These are phyloP conservation scores for Poeciliopsis retropinna DNA, from an alignment of 2,113 vertebrate species.

Conservation along the genomic window DNA sequence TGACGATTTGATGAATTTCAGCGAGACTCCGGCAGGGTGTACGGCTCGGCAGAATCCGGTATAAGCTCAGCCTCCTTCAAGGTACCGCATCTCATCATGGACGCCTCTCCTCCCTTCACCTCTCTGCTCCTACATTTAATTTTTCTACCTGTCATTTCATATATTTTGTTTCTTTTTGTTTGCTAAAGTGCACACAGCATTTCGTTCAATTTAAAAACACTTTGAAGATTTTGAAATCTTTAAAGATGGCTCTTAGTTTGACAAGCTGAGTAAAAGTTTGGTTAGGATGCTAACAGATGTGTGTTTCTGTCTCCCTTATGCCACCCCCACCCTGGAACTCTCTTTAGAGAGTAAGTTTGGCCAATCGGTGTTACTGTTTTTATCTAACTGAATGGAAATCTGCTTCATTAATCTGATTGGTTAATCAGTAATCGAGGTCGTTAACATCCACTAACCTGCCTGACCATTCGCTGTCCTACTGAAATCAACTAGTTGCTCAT, in stretches of 20 bases:
- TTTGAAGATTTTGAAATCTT: conserved; percentile 17
- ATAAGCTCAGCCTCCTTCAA: conserved; percentile 88
- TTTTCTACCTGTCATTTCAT: conserved; percentile 17
- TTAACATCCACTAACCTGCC: conserved; percentile 64
- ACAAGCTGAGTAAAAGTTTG: conserved; percentile 8
- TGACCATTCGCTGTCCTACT: conserved; percentile 12
- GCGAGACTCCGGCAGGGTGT: conserved; percentile 83
- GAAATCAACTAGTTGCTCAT: conserved; percentile 35
- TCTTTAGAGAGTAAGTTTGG: conserved; percentile 99
- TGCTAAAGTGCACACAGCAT: conserved; percentile 17
- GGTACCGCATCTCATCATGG: conserved; percentile 78
- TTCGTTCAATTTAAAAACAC: background rate
- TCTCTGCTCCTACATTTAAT: conserved; percentile 29
- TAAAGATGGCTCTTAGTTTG: background rate
- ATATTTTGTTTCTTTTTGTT: conserved; percentile 18
- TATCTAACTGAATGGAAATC: conserved; percentile 78
- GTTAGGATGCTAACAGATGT: conserved; percentile 72
- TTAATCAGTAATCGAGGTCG: conserved; percentile 22
- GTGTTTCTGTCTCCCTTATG: conserved; percentile 78
- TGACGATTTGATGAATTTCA: conserved; percentile 84
- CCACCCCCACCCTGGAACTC: conserved; percentile 89
- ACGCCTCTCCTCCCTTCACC: conserved; percentile 41
- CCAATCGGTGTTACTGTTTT: conserved; percentile 53
- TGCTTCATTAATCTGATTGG: conserved; percentile 44
- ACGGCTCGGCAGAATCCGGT: conserved; percentile 86